These are phyloP conservation scores for Ranitomeya variabilis DNA, from an alignment of 2,113 vertebrate species.

Conservation along the genomic window DNA sequence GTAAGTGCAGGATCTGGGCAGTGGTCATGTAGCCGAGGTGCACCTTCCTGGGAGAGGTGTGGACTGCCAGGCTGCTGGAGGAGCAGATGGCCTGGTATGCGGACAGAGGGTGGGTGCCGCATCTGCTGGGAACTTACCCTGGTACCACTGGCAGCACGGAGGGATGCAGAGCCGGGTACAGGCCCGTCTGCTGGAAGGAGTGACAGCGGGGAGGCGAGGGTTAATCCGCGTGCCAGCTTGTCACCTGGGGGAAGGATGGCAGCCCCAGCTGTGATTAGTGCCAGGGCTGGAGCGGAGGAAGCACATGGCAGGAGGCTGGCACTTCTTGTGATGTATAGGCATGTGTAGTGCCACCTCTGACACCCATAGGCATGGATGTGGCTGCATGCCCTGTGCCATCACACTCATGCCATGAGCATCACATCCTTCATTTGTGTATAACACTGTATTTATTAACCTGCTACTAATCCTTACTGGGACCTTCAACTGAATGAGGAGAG, in stretches of 20 bases:
- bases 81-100: conserved; percentile 35
- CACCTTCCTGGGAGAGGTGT: not conserved
- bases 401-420: too few species aligned
- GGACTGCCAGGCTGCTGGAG: conserved; percentile 3
- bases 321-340: not conserved
- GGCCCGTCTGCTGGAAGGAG: too few species aligned
- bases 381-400: too few species aligned
- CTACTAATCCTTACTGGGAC: too few species aligned
- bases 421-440: too few species aligned
- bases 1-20: conserved; percentile 28
- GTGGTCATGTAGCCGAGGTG: not conserved
- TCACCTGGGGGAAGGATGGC: not conserved
- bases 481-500: too few species aligned
- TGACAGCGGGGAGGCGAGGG: too few species aligned
- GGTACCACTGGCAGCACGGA: not conserved
- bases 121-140: conserved; percentile 50
- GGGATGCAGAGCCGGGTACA: not conserved
- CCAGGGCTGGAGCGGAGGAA: conserved; percentile 38
- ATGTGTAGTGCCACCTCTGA: conserved; percentile 12
- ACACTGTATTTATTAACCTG: too few species aligned
- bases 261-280: conserved; percentile 23
- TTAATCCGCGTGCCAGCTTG: not conserved
- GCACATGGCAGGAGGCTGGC: conserved; percentile 49
- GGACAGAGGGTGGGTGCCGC: conserved; percentile 39
- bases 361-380: not conserved